Conservation (phyloP, 2,113 vertebrate species). For the Mellivora capensis region DNA sequence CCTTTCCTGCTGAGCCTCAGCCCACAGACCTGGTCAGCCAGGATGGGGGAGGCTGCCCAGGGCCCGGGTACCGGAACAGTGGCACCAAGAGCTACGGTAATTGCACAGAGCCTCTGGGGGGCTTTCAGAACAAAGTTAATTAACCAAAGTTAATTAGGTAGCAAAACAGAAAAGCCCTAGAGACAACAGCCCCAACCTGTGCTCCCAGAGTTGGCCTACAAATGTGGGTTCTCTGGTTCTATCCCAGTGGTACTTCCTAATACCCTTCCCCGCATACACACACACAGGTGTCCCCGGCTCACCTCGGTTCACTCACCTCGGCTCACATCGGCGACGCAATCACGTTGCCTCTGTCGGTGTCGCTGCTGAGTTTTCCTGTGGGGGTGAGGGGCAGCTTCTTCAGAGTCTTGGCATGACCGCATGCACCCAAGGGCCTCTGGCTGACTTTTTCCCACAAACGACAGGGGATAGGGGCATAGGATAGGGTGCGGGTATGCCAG, state of each 20-base stretch:
- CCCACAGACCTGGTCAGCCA: not conserved
- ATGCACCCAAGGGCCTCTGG: not conserved
- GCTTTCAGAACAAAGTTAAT: conserved; percentile 48
- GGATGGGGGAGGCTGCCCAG: not conserved
- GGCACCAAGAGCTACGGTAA: not conserved
- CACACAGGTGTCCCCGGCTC: not conserved
- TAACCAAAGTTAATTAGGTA: conserved; percentile 65
- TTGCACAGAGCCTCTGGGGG: conserved; percentile 16
- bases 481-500: not conserved
- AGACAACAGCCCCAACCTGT: not conserved
- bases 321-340: not conserved
- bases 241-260: not conserved
- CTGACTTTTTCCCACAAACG: not conserved
- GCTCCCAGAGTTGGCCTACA: not conserved
- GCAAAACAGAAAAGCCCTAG: conserved; percentile 6
- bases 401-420: not conserved
- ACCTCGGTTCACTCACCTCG: conserved; percentile 60
- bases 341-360: conserved; percentile 18
- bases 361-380: conserved; percentile 34
- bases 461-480: not conserved
- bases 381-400: not conserved
- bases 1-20: not conserved
- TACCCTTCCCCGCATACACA: rapidly evolving
- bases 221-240: not conserved
- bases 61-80: not conserved